These are phyloP conservation scores for Berghia stephanieae DNA, from an alignment of 1,140 invertebrate genomes.

Conservation along the genomic window DNA sequence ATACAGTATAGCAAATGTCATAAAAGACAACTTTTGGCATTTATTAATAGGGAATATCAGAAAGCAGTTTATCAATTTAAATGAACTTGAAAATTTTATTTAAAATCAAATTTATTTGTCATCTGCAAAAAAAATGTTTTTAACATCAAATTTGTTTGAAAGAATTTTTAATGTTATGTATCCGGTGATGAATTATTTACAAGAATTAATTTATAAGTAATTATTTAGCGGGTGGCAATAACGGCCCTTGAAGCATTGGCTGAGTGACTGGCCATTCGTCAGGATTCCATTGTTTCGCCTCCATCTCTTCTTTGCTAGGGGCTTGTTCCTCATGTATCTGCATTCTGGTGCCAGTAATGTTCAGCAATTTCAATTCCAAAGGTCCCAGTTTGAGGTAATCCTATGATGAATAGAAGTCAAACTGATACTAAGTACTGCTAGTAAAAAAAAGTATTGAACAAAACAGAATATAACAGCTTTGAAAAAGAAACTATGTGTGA, in stretches of 20 bases:
- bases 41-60: too few species aligned
- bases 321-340: slow-evolving; percentile 47
- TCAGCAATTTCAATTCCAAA: slow-evolving; percentile 62
- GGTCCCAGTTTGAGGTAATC: slow-evolving; percentile 62
- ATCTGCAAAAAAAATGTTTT: too few species aligned
- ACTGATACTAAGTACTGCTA: not conserved
- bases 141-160: too few species aligned
- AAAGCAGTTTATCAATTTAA: too few species aligned
- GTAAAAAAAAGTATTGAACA: not conserved
- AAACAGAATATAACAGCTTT: not conserved
- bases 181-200: not conserved
- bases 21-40: too few species aligned
- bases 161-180: not conserved
- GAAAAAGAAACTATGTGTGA: not conserved
- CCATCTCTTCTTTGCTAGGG: slow-evolving; percentile 47
- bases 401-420: slow-evolving; percentile 41
- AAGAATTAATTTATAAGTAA: not conserved
- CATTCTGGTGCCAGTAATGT: slow-evolving; percentile 52
- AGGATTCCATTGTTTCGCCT: slow-evolving; percentile 55
- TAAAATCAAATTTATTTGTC: not conserved
- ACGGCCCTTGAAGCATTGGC: slow-evolving; percentile 54
- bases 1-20: not conserved
- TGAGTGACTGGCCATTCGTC: slow-evolving; percentile 63
- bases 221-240: slow-evolving; percentile 17
- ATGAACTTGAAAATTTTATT: not conserved